Evolutionary conservation across 2,888 invertebrate species (phyloP).

Genomic region (Pristionchus arcanus): DNA sequence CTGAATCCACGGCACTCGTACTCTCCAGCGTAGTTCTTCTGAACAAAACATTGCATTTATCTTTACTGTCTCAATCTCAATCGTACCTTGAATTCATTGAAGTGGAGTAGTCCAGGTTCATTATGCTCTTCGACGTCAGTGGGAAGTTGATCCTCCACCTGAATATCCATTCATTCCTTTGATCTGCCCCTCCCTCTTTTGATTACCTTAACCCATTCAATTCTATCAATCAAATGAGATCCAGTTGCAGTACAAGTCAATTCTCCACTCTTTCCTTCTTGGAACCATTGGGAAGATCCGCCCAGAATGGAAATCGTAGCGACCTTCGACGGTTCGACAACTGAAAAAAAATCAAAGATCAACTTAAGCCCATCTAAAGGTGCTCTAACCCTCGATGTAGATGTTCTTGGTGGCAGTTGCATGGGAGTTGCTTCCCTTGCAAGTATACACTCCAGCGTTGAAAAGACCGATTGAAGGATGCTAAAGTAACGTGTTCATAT

Average conservation of each 20-base stretch:
- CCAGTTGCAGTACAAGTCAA: slow-evolving; percentile 77
- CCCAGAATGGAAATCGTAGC: slow-evolving; percentile 78
- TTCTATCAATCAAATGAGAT: slow-evolving; percentile 71
- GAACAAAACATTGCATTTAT: slow-evolving; percentile 54
- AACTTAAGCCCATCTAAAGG: background rate
- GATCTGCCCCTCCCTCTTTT: background rate
- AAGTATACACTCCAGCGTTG: slow-evolving; percentile 80
- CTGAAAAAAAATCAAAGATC: slow-evolving; percentile 62
- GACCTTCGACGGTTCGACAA: slow-evolving; percentile 75
- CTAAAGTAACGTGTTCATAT: slow-evolving; percentile 28
- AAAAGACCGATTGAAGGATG: slow-evolving; percentile 76
- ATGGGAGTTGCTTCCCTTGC: slow-evolving; percentile 80
- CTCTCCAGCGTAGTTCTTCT: slow-evolving; percentile 75
- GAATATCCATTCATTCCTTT: background rate
- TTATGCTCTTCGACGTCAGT: slow-evolving; percentile 77
- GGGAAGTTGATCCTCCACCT: slow-evolving; percentile 72
- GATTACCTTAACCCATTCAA: slow-evolving; percentile 74
- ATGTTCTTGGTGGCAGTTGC: slow-evolving; percentile 79
- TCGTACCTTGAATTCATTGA: slow-evolving; percentile 74
- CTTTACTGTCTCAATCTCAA: background rate
- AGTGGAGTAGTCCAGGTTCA: slow-evolving; percentile 77
- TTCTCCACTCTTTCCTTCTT: slow-evolving; percentile 72
- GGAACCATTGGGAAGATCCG: slow-evolving; percentile 76
- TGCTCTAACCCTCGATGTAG: slow-evolving; percentile 73
- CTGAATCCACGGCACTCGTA: slow-evolving; percentile 73